Evolutionary conservation across 2,888 invertebrate genomes (phyloP).

Genomic region (Andrena minutula): DNA sequence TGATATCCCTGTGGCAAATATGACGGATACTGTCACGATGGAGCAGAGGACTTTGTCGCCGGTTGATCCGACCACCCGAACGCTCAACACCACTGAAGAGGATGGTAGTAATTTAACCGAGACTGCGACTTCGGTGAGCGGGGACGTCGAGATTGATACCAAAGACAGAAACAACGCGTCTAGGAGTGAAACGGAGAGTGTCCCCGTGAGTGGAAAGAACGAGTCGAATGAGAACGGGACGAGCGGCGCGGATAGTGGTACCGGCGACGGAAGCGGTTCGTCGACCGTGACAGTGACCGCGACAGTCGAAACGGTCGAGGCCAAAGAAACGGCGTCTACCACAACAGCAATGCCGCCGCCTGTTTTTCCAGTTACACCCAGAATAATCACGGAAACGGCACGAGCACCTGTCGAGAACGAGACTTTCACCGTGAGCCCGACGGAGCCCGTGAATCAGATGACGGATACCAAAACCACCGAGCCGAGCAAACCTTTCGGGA

Average conservation of each 20-base stretch:
- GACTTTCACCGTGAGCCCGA: constrained; percentile 55
- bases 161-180: constrained; percentile 40
- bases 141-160: constrained; percentile 29
- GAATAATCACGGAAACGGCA: constrained; percentile 60
- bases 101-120: constrained; percentile 19
- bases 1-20: constrained; percentile 31
- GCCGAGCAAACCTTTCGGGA: constrained; percentile 65
- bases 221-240: constrained; percentile 19
- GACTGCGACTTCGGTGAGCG: constrained; percentile 3
- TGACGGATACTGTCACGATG: constrained; percentile 33
- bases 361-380: constrained; percentile 77
- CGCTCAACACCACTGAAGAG: constrained; percentile 25
- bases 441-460: constrained; percentile 40
- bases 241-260: constrained; percentile 17
- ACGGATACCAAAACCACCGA: constrained; percentile 55
- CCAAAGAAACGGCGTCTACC: constrained; percentile 41
- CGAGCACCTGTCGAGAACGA: constrained; percentile 44
- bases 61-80: constrained; percentile 4
- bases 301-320: constrained; percentile 52
- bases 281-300: constrained; percentile 62
- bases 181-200: constrained; percentile 44
- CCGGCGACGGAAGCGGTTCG: constrained; percentile 43
- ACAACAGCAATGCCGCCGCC: constrained; percentile 56
- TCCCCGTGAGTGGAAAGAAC: neutral
- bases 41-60: constrained; percentile 6